Base-by-base conservation (phyloP, 2,113 vertebrate genomes). In the Rynchops niger region DNA sequence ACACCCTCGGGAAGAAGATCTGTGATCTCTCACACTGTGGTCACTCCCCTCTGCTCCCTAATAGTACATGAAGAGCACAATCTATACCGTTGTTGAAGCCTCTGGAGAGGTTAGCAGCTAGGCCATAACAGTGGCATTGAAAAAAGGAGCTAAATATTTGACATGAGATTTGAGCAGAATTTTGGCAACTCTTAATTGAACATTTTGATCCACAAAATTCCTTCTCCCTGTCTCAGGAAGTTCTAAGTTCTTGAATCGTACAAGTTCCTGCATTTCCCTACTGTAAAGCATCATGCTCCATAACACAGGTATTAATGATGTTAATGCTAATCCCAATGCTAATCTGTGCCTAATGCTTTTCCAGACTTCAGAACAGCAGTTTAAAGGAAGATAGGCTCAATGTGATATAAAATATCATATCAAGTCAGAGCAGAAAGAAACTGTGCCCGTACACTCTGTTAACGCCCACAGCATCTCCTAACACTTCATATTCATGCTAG, bases 361-460 rank as follows among this genome's bases (percentile, higher is more conserved):
- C 29, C 21, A 77, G n/a, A 59, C 65, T 86, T 88, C 72, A 61
- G 34, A 91, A 80, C 16, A 10, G 2, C 11, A 40, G 30, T 61
- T 78, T 43, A 65, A 89, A 86, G 17, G 36, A 86, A 70, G 52
- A 36, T 4, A 70, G 32, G 15, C 21, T 77, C 36, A 80, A 36
- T 14, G 26, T 13, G 2, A 8, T 55, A 71, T 21, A 45, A 90
- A 40, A 30, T 26, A 59, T 22, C 7, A n/a, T n/a, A n/a, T n/a
- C 5, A 66, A 71, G 5, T 50, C 25, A 45, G 38, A 63, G 47
- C 29, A 66, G 22, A 19, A 55, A 82, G 42, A 67, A 80, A 11
- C 11, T 0, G 0, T 34, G 42, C 42, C 13, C 2, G 3, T 50
- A 15, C 1, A 1, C 6, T 34, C 29, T 11, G 4, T 26, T 52